Conservation (phyloP, 2,888 invertebrate species). For the Cephonodes hylas region DNA sequence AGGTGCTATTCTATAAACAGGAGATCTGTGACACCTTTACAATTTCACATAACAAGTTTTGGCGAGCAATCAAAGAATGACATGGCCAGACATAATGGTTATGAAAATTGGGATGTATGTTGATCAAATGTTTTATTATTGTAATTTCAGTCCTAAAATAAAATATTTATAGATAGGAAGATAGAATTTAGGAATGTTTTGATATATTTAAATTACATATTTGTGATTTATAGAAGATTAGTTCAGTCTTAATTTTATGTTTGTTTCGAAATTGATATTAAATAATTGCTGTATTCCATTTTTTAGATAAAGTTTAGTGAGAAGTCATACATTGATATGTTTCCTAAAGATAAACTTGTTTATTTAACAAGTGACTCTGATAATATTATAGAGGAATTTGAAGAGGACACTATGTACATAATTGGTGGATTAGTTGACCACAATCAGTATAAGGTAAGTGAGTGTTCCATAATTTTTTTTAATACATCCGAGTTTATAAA, state of each 20-base stretch:
- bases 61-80: constrained; percentile 86
- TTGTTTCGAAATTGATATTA: too few relatives aligned
- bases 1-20: constrained; percentile 95
- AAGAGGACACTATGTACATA: constrained; percentile 91
- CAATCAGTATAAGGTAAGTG: constrained; percentile 90
- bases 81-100: constrained; percentile 92
- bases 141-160: too few relatives aligned
- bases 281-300: too few relatives aligned
- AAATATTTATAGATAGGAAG: too few relatives aligned
- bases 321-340: constrained; percentile 84
- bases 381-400: constrained; percentile 88
- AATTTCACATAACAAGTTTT: constrained; percentile 91
- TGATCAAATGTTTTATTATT: neutral
- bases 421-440: constrained; percentile 99
- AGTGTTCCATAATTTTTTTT: constrained; percentile 12
- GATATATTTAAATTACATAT: constrained; percentile 5
- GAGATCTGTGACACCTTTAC: constrained; percentile 88
- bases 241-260: too few relatives aligned
- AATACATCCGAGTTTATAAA: too few relatives aligned
- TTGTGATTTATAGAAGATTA: too few relatives aligned
- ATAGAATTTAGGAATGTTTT: too few relatives aligned
- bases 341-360: constrained; percentile 89
- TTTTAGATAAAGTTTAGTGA: constrained; percentile 86
- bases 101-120: constrained; percentile 95
- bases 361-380: constrained; percentile 98